Conservation (phyloP, 2,113 vertebrate species). For the Gallinago undulata region DNA sequence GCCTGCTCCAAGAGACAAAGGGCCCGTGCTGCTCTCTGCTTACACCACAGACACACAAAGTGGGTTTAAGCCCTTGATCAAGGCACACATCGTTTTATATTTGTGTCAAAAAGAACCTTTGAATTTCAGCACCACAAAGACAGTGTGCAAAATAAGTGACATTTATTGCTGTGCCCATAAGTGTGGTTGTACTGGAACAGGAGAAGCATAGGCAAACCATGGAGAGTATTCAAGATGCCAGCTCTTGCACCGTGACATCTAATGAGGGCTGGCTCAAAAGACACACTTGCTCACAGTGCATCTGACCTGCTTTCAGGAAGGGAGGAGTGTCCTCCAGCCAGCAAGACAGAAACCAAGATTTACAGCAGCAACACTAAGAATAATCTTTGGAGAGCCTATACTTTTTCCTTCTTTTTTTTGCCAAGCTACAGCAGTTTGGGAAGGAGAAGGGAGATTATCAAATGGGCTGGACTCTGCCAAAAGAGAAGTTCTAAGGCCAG, state of each 20-base stretch:
- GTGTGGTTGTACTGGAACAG: not conserved
- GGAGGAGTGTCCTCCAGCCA: not conserved
- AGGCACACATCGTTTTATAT: not conserved
- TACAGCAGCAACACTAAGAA: not conserved
- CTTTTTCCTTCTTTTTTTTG: no score
- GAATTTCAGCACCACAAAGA: not conserved
- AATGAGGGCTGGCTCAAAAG: not conserved
- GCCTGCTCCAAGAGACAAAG: not conserved
- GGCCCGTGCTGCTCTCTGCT: not conserved
- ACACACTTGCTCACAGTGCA: no score
- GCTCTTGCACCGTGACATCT: rapidly evolving
- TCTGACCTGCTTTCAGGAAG: not conserved
- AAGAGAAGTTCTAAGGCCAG: not conserved
- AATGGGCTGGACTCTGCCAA: not conserved
- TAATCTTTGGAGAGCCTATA: not conserved
- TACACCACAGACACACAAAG: rapidly evolving
- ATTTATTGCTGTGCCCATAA: not conserved
- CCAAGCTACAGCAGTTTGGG: not conserved
- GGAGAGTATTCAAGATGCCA: not conserved
- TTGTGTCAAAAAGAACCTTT: not conserved
- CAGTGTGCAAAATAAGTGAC: not conserved
- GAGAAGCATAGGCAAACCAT: not conserved
- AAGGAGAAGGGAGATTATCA: not conserved
- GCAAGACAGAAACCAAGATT: not conserved
- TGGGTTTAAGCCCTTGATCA: not conserved